Percentiles rank a stretch among this genome's conserved stretches.
Evolutionary conservation across 2,113 vertebrate genomes (phyloP).

Genomic region (Pollimyrus isidori): DNA sequence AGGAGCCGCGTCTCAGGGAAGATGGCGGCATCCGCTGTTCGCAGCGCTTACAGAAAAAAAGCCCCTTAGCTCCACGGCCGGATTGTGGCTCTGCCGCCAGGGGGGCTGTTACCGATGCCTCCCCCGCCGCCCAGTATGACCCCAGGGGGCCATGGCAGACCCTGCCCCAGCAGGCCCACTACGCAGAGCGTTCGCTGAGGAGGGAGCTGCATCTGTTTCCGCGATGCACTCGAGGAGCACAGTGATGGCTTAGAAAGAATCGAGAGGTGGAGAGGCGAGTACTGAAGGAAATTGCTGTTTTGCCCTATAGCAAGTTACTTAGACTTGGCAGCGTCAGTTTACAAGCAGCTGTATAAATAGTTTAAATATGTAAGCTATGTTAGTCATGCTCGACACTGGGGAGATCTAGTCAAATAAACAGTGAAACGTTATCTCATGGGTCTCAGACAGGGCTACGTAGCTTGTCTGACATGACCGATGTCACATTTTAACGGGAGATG

Average conservation of each 20-base stretch:
- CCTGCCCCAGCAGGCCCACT: background rate
- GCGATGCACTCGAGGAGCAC: background rate
- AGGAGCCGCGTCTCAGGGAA: background rate
- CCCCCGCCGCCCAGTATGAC: background rate
- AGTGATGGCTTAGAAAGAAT: background rate
- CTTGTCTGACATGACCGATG: background rate
- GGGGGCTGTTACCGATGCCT: background rate
- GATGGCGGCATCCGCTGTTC: background rate
- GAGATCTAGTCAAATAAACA: background rate
- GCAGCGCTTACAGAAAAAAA: background rate
- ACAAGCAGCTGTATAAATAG: constrained; percentile 5
- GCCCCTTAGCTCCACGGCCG: background rate
- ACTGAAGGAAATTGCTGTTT: background rate
- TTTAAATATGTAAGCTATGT: constrained; percentile 3
- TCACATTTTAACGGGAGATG: background rate
- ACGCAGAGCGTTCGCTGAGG: background rate
- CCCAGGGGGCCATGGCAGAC: background rate
- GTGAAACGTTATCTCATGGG: background rate
- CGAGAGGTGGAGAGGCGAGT: background rate
- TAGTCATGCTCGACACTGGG: background rate
- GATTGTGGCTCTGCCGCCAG: background rate
- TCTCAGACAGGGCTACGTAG: background rate
- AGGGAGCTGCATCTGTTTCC: background rate
- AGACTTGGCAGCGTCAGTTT: background rate
- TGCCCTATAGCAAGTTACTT: background rate